phyloP scores from a whole-genome alignment of 2,888 invertebrate genomes.

The Augochlorella aurata region DNA sequence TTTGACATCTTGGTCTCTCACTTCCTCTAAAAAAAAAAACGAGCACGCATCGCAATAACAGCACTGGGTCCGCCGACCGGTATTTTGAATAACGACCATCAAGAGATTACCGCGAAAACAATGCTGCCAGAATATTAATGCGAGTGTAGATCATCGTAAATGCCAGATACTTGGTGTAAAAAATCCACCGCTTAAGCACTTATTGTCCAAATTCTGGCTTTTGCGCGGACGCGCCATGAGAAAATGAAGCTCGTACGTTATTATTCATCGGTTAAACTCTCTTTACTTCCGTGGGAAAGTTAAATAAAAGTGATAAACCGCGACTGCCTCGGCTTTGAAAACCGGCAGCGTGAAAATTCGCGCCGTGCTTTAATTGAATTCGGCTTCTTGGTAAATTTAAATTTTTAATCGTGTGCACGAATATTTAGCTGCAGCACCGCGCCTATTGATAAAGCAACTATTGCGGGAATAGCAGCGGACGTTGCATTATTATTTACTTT shows the following conservation, averaged over 20 bases:
- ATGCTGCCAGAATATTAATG: neutral
- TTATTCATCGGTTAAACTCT: neutral
- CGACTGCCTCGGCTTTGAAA: neutral
- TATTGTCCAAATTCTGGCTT: neutral
- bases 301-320: neutral
- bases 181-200: neutral
- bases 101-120: neutral
- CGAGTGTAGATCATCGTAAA: neutral
- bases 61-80: neutral
- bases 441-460: no score
- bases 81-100: neutral
- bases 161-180: neutral
- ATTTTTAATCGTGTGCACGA: no score
- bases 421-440: no score
- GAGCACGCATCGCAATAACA: neutral
- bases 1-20: neutral
- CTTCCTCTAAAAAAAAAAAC: neutral
- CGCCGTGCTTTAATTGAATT: neutral
- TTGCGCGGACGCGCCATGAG: neutral
- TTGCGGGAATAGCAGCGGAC: no score
- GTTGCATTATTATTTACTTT: no score
- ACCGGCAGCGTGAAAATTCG: neutral
- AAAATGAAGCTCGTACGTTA: neutral
- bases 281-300: neutral
- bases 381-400: neutral